Conservation (phyloP, 2,888 invertebrate species). For the Archips crataeganus region DNA sequence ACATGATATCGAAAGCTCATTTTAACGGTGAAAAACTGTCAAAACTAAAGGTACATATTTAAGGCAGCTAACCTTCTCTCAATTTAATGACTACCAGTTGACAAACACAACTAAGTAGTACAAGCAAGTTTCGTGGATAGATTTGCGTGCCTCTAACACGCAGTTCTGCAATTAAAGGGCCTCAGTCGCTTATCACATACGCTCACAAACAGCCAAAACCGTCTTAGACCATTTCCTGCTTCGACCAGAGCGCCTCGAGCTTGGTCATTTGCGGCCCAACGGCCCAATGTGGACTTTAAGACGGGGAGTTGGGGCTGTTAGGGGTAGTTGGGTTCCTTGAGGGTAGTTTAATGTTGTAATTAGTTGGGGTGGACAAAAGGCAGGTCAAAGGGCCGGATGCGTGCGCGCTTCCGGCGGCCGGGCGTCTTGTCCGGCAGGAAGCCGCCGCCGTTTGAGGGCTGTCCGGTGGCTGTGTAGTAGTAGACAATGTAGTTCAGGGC, state of each 20-base stretch:
- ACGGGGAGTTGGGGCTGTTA: background rate
- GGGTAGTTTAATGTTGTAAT: constrained; percentile 34
- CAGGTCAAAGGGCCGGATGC: constrained; percentile 81
- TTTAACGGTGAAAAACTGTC: too few species aligned
- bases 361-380: constrained; percentile 62
- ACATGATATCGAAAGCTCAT: too few species aligned
- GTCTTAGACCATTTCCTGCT: constrained; percentile 40
- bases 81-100: too few species aligned
- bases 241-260: constrained; percentile 30
- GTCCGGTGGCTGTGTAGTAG: constrained; percentile 6
- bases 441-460: constrained; percentile 38
- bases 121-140: background rate
- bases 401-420: constrained; percentile 70
- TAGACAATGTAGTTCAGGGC: constrained; percentile 7
- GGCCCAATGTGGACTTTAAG: constrained; percentile 8
- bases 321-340: constrained; percentile 4
- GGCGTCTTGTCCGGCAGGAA: constrained; percentile 53
- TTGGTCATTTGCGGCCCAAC: background rate
- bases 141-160: background rate
- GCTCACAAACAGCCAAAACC: constrained; percentile 34
- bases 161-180: background rate
- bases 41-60: too few species aligned
- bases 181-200: constrained; percentile 28
- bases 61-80: too few species aligned
- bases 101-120: background rate